Evolutionary conservation across 2,797 vertebrate genomes (phyloP), one percentile per base, ranked within the genome.

Genomic region (Acrossocheilus fasciatus): DNA sequence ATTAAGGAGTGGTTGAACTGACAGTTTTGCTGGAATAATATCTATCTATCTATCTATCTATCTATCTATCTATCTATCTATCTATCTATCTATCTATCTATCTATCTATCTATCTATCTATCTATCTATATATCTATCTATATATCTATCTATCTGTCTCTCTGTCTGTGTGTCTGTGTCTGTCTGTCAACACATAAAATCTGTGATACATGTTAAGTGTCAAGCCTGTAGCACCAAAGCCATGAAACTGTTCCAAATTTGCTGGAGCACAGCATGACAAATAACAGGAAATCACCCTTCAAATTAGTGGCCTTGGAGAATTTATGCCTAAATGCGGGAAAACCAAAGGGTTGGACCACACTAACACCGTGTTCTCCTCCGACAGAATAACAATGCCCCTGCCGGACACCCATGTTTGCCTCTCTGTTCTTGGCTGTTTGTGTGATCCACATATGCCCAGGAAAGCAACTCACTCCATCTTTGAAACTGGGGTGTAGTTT

Each of bases 281-380:
- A 84, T 47, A 50, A 41, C 54, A 86, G 59, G 17, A 88, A 87
- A 73, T 41, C 66, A 66, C 54, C 66, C 45, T 84, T 83, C 47
- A 81, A 43, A 89, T 82, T 43, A 6, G 77, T 10, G 39, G 66
- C 50, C 59, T 39, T 75, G 18, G 9, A 17, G 15, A 85, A 79
- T 78, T 54, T 34, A 59, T 79, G 47, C 6, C 36, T 76, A 59
- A 41, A 45, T 68, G 39, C 6, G 73, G 36, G 64, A 84, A 83
- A 84, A 59, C 57, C n/a, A 39, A 66, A 23, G 45, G 45, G 47
- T 86, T 30, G 20, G 73, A 45, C 50, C 43, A 52, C 8, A 18
- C 26, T n/a, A 82, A 45, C 79, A 82, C 39, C 4, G 3, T 77
- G 72, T 87, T 87, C 57, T 41, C 47, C 26, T 70, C n/a, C 41